These are phyloP conservation scores for Antheraea pernyi DNA, from an alignment of 1,140 invertebrate species.

Conservation along the genomic window DNA sequence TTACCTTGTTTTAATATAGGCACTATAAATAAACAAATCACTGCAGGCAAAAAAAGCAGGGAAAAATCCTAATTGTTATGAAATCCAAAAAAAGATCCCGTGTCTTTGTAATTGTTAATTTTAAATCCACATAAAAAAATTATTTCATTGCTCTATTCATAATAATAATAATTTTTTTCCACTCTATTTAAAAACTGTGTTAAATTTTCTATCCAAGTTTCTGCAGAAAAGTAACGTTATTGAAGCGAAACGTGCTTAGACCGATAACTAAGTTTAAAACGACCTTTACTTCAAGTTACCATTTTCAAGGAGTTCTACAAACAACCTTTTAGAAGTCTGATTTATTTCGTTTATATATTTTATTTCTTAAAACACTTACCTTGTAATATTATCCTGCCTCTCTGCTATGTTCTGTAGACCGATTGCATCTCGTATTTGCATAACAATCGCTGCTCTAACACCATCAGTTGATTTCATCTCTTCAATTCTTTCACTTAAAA, in stretches of 20 bases:
- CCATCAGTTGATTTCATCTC: constrained; percentile 86
- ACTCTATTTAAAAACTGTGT: not conserved
- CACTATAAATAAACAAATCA: no score
- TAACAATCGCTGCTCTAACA: constrained; percentile 90
- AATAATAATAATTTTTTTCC: no score
- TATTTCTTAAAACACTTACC: constrained; percentile 70
- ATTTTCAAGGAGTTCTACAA: not conserved
- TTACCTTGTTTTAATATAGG: no score
- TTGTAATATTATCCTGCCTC: constrained; percentile 87
- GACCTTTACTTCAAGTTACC: not conserved
- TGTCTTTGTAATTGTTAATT: no score
- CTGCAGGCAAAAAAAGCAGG: no score
- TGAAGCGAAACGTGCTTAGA: constrained; percentile 20
- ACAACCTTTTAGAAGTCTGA: not conserved
- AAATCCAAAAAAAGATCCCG: no score
- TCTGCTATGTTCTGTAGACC: constrained; percentile 86
- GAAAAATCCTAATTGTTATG: no score
- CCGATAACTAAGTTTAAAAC: not conserved
- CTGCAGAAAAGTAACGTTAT: constrained; percentile 12
- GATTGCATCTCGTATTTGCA: constrained; percentile 92
- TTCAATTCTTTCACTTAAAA: constrained; percentile 91
- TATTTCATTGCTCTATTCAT: not conserved
- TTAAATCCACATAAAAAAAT: no score
- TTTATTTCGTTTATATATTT: not conserved
- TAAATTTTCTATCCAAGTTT: constrained; percentile 10